Evolutionary conservation across 2,113 vertebrate species (phyloP), one percentile per base, ranked within the genome.

Genomic region (Todiramphus chloris): DNA sequence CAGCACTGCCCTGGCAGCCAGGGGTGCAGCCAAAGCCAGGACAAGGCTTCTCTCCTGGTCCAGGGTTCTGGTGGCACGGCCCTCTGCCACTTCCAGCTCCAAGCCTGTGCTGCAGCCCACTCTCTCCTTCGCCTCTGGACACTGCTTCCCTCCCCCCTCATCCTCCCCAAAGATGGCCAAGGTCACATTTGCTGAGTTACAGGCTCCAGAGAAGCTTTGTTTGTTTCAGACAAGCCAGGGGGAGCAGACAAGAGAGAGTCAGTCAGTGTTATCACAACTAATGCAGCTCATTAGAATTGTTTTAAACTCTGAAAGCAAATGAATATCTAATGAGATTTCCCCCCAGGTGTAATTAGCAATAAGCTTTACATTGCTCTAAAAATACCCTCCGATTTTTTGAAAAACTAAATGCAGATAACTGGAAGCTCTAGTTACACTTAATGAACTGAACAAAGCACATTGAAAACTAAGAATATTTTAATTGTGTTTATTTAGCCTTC

Each of bases 331-430:
- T 96, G 97, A 96, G 96, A 96, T 97, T 97, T 96, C 95, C 97
- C 97, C 97, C 96, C 97, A 97, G 97, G 97, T 97, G 97, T 97
- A 97, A 97, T 97, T 97, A 97, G 97, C 91, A 90, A 96, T 96
- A 96, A 96, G 97, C 96, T 96, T 96, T 94, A 95, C 97, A 96
- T 94, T 94, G 95, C 97, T 96, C 97, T 95, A 94, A 97, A 97
- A 96, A 96, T 97, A 96, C 87, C 31, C 90, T 96, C 86, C 58
- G 35, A 60, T 97, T 97, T 96, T 96, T 97, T 94, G 3, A 94
- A 93, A 96, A 96, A 88, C 92, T 92, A 94, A 97, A 94, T 95
- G 91, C 94, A 91, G 94, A 95, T 94, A 94, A 96, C 95, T 94
- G 81, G 95, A 96, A 97, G 96, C 90, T 96, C 96, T 94, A 95